phyloP scores from a whole-genome alignment of 2,113 vertebrate species.

The Plecturocebus donacophilus region DNA sequence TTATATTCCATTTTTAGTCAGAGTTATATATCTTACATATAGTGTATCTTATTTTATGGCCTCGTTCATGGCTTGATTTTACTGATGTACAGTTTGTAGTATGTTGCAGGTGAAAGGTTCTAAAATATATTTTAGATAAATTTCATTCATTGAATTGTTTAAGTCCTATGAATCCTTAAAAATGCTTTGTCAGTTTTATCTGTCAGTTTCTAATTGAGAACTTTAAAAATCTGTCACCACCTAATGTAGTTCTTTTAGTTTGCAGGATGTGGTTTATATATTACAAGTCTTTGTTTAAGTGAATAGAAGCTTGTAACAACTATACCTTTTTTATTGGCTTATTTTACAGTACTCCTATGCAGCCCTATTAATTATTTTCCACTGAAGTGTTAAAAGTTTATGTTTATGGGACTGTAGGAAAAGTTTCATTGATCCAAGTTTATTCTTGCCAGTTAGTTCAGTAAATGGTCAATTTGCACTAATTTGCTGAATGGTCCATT shows the following conservation, averaged over 20 bases:
- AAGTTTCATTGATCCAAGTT: slow-evolving; percentile 43
- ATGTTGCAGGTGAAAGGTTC: background rate
- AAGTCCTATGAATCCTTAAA: background rate
- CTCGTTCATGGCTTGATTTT: background rate
- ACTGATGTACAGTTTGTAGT: background rate
- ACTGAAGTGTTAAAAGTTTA: slow-evolving; percentile 30
- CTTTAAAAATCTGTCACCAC: background rate
- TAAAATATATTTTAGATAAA: background rate
- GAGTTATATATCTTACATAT: background rate
- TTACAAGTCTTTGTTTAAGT: background rate
- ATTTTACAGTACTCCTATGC: background rate
- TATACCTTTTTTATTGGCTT: background rate
- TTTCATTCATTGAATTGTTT: background rate
- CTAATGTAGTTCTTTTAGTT: background rate
- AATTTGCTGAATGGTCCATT: slow-evolving; percentile 49
- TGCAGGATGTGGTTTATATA: background rate
- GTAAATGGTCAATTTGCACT: slow-evolving; percentile 57
- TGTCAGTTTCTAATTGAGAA: background rate
- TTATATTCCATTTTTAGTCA: background rate
- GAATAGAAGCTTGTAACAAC: background rate
- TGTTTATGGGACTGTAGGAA: slow-evolving; percentile 26
- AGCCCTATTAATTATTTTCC: slow-evolving; percentile 7
- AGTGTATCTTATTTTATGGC: background rate
- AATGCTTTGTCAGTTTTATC: background rate
- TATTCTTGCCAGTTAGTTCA: background rate